Percentiles rank a stretch among this genome's conserved stretches.
These are phyloP conservation scores for Thera britannica DNA, from an alignment of 2,888 invertebrate species.

Conservation along the genomic window DNA sequence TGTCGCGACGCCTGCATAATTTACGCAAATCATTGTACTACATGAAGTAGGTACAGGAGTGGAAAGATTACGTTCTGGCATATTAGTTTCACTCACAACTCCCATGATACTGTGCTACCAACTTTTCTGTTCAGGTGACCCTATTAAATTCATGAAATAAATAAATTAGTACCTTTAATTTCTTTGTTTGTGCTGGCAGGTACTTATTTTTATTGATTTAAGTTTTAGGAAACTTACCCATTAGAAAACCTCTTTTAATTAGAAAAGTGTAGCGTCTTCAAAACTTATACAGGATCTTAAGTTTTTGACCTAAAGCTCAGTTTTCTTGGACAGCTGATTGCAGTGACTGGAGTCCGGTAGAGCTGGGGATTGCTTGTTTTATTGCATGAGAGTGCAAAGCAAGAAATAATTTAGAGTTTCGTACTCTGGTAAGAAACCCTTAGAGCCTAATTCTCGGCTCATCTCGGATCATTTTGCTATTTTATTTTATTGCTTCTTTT, in stretches of 20 bases:
- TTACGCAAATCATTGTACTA: constrained; percentile 35
- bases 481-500: no score
- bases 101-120: constrained; percentile 10
- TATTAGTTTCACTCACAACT: constrained; percentile 4
- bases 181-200: no score
- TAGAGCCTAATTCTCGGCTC: no score
- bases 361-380: background rate
- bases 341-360: background rate
- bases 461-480: no score
- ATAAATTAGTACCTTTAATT: no score
- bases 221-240: no score
- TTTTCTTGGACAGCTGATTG: background rate
- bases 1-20: constrained; percentile 33
- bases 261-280: no score
- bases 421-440: background rate
- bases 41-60: constrained; percentile 11
- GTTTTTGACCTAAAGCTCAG: background rate
- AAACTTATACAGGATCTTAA: background rate
- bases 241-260: no score
- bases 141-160: no score
- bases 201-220: no score
- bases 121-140: background rate
- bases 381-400: background rate
- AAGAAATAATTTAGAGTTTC: background rate
- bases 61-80: constrained; percentile 13